Conservation (phyloP, 2,888 invertebrate species). For the Drosophila peninsularis region DNA sequence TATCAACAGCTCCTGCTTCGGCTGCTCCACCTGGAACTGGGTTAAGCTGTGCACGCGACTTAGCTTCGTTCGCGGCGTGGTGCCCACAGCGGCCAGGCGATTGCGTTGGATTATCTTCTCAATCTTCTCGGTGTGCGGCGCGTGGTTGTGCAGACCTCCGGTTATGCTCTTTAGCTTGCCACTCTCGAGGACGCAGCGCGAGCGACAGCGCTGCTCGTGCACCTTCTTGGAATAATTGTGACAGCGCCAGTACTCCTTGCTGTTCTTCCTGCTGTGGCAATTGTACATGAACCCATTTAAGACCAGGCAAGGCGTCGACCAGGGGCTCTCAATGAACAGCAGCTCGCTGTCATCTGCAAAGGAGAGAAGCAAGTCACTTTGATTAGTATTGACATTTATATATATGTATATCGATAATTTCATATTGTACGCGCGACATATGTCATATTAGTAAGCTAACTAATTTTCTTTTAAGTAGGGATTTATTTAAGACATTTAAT, state of each 20-base stretch:
- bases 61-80: conserved; percentile 47
- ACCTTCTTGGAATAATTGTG: conserved; percentile 85
- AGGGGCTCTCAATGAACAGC: conserved; percentile 84
- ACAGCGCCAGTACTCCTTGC: conserved; percentile 85
- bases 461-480: conserved; percentile 21
- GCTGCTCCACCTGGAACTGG: conserved; percentile 39
- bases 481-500: conserved; percentile 33
- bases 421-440: not conserved
- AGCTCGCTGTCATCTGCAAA: conserved; percentile 65
- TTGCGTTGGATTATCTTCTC: conserved; percentile 83
- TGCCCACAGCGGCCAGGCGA: conserved; percentile 63
- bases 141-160: conserved; percentile 84
- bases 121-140: conserved; percentile 84
- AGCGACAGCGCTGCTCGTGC: conserved; percentile 83
- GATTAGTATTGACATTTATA: not conserved
- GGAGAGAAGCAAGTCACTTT: not conserved
- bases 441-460: conserved; percentile 24
- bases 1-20: conserved; percentile 30
- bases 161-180: conserved; percentile 83
- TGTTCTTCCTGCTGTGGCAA: conserved; percentile 84
- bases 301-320: conserved; percentile 84
- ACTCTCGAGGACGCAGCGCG: conserved; percentile 84
- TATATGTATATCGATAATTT: too few relatives aligned
- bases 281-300: conserved; percentile 84
- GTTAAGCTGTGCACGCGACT: conserved; percentile 45